phyloP scores from a whole-genome alignment of 2,888 invertebrate species.

The Cenopis cana region DNA sequence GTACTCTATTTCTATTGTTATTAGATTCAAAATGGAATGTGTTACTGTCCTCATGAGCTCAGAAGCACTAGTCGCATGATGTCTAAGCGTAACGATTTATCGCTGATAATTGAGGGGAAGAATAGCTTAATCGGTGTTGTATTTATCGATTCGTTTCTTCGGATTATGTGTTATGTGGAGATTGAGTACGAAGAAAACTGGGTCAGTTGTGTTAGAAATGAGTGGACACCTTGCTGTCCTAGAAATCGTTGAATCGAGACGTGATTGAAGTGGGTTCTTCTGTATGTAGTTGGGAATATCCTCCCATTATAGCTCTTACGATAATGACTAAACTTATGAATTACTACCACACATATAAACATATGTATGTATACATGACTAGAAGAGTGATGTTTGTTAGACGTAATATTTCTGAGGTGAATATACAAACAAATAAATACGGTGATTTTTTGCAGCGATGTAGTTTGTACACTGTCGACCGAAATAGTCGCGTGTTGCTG shows the following conservation, averaged over 20 bases:
- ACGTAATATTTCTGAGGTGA: no score
- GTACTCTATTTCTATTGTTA: not conserved
- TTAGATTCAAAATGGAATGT: constrained; percentile 10
- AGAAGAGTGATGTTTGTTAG: no score
- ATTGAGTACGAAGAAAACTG: constrained; percentile 30
- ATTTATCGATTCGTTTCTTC: constrained; percentile 39
- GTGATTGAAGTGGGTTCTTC: constrained; percentile 5
- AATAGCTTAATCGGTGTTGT: constrained; percentile 34
- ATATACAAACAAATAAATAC: no score
- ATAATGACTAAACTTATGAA: no score
- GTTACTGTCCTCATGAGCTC: not conserved
- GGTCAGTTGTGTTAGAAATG: constrained; percentile 28
- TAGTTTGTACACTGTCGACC: no score
- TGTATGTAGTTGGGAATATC: no score
- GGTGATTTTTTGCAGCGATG: no score
- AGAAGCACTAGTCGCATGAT: constrained; percentile 16
- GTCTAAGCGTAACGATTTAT: constrained; percentile 40
- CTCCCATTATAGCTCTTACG: no score
- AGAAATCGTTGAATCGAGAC: not conserved
- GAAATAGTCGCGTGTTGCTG: no score
- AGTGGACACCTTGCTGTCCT: constrained; percentile 4
- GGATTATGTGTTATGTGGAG: constrained; percentile 21
- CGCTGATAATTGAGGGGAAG: constrained; percentile 34
- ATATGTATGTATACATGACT: no score
- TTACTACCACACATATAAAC: no score